phyloP scores from a whole-genome alignment of 2,888 invertebrate genomes.

The Rotaria magnacalcarata region DNA sequence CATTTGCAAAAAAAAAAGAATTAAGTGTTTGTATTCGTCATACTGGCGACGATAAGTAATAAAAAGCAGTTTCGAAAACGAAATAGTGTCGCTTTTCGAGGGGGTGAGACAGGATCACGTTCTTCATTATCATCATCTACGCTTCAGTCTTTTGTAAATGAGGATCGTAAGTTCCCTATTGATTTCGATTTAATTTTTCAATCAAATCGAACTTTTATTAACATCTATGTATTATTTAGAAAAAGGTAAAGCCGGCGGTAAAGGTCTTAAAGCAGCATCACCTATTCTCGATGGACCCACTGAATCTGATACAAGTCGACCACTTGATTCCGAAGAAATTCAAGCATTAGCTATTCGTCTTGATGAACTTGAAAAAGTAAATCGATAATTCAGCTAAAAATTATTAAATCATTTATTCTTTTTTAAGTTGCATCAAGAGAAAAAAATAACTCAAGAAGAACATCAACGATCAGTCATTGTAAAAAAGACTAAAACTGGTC shows the following conservation, averaged over 20 bases:
- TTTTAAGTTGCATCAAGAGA: constrained; percentile 23
- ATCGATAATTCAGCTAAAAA: neutral
- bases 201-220: too few relatives aligned
- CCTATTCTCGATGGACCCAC: neutral
- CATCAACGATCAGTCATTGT: constrained; percentile 46
- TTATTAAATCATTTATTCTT: too few relatives aligned
- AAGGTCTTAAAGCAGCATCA: neutral
- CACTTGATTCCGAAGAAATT: constrained; percentile 57
- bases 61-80: too few relatives aligned
- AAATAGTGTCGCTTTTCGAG: too few relatives aligned
- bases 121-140: too few relatives aligned
- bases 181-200: too few relatives aligned
- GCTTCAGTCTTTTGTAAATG: too few relatives aligned
- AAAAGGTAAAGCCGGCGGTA: neutral
- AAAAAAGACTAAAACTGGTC: constrained; percentile 35
- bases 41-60: too few relatives aligned
- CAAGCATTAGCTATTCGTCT: constrained; percentile 55
- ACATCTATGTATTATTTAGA: neutral
- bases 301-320: constrained; percentile 43
- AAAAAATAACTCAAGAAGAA: constrained; percentile 32
- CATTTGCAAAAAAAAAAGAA: too few relatives aligned
- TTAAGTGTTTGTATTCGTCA: too few relatives aligned
- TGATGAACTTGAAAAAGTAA: constrained; percentile 56
- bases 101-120: too few relatives aligned
- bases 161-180: too few relatives aligned